A percentile compares a stretch with the other conserved stretches of the same genome.
phyloP scores from a whole-genome alignment of 2,113 vertebrate species.

The Tringa solitaria region DNA sequence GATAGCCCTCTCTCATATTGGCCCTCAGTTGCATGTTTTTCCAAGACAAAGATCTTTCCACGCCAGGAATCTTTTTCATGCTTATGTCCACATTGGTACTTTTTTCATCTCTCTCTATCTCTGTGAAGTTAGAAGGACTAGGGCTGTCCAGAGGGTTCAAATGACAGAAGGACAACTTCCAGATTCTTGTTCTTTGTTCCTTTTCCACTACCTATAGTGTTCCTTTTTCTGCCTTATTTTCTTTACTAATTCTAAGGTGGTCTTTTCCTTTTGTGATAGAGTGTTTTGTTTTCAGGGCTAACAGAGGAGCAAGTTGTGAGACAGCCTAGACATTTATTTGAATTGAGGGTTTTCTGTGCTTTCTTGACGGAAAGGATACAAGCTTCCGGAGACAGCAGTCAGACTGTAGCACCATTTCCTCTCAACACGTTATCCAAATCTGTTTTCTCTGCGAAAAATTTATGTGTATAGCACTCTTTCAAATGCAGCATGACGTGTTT shows the following conservation, averaged over 20 bases:
- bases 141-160: not conserved
- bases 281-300: not conserved
- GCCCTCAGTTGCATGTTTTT: not conserved
- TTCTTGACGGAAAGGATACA: not conserved
- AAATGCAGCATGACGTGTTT: not conserved
- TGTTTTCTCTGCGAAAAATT: not conserved
- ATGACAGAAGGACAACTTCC: not conserved
- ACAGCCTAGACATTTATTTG: not conserved
- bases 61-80: not conserved
- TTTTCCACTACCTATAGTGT: not conserved
- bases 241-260: not conserved
- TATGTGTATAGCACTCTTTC: not conserved
- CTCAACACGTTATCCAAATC: not conserved
- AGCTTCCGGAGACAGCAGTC: not conserved
- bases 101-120: not conserved
- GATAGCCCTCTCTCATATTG: not conserved
- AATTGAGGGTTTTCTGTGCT: not conserved
- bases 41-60: not conserved
- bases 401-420: not conserved
- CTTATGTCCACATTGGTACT: not conserved
- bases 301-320: not conserved
- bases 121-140: not conserved
- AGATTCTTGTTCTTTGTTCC: not conserved
- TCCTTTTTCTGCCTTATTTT: not conserved
- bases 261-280: not conserved